These are phyloP conservation scores for Muraenolepis orangiensis DNA, from an alignment of 2,797 vertebrate species.

Conservation along the genomic window DNA sequence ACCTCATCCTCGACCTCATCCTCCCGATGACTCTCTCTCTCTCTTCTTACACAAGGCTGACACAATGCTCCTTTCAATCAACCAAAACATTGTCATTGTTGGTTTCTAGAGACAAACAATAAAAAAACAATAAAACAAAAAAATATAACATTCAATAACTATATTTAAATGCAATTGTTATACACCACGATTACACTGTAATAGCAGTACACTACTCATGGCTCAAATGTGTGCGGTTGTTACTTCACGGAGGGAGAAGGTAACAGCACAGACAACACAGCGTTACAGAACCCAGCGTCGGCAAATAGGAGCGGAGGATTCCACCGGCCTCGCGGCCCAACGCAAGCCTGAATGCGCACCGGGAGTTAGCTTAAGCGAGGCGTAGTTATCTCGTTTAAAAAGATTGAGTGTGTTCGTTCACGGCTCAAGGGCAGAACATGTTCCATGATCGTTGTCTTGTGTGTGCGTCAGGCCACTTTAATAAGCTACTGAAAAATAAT, in stretches of 20 bases:
- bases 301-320: slow-evolving; percentile 57
- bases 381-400: background rate
- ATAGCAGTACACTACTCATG: slow-evolving; percentile 71
- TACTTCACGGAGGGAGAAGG: slow-evolving; percentile 78
- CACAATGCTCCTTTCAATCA: slow-evolving; percentile 54
- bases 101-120: slow-evolving; percentile 61
- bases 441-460: slow-evolving; percentile 19
- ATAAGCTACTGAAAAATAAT: slow-evolving; percentile 35
- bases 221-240: slow-evolving; percentile 74
- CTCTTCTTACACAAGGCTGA: slow-evolving; percentile 56
- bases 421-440: slow-evolving; percentile 35
- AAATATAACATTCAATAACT: slow-evolving; percentile 69
- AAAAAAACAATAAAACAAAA: background rate
- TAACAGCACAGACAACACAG: slow-evolving; percentile 69
- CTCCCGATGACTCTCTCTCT: slow-evolving; percentile 59
- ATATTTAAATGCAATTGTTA: slow-evolving; percentile 71
- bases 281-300: slow-evolving; percentile 66
- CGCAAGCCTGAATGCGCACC: slow-evolving; percentile 31
- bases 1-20: slow-evolving; percentile 15
- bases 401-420: background rate
- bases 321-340: slow-evolving; percentile 46
- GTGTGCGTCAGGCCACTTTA: slow-evolving; percentile 31
- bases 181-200: slow-evolving; percentile 69
- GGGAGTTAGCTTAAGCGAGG: slow-evolving; percentile 16
- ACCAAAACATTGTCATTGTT: slow-evolving; percentile 66